Percentiles rank a stretch among this genome's conserved stretches.
These are phyloP conservation scores for Zoanthus sociatus DNA, from an alignment of 92 coral and sea anemone species.

Conservation along the genomic window DNA sequence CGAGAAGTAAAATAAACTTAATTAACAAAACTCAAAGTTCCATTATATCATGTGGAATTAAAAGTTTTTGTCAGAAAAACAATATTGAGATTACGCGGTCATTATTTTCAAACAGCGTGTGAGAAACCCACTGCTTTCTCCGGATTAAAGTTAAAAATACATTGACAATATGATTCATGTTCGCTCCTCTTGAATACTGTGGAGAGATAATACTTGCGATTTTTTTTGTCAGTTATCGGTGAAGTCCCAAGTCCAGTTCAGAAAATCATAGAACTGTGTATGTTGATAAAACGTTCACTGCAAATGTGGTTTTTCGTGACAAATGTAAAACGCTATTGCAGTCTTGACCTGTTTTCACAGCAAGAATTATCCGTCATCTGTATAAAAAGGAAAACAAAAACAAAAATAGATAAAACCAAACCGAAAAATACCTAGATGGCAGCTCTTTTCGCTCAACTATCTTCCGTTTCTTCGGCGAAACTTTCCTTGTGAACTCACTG, in stretches of 20 bases:
- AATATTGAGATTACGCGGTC: constrained; percentile 4
- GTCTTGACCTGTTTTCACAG: no score
- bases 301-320: no score
- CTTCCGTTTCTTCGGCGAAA: no score
- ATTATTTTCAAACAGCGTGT: constrained; percentile 5
- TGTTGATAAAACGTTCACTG: no score
- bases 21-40: neutral
- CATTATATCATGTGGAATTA: neutral
- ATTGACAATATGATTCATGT: neutral
- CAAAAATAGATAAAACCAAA: neutral
- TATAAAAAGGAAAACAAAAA: neutral
- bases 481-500: no score
- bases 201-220: neutral
- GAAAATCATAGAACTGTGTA: no score
- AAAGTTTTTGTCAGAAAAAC: constrained; percentile 8
- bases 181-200: neutral
- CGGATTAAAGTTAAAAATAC: neutral
- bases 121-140: neutral
- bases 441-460: no score
- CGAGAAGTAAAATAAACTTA: neutral
- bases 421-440: neutral
- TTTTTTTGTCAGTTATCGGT: no score
- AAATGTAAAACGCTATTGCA: no score
- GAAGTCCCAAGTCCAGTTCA: no score
- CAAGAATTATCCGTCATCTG: neutral